phyloP scores from a whole-genome alignment of 2,888 invertebrate genomes.

The Pycnomerus fuliginosus region DNA sequence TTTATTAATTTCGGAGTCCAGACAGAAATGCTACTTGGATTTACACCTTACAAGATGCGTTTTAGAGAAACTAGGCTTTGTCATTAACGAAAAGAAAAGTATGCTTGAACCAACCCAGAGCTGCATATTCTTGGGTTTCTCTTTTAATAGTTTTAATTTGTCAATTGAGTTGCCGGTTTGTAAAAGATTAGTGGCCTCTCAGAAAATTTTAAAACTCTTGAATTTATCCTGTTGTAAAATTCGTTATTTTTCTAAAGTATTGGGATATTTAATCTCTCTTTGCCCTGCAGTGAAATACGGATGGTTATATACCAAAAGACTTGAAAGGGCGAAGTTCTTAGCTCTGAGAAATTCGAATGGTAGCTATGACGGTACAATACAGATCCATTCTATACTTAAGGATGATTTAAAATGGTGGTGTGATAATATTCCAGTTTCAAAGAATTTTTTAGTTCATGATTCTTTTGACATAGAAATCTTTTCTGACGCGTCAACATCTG shows the following conservation, averaged over 20 bases:
- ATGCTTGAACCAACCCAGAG: too few species aligned
- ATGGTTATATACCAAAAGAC: slow-evolving; percentile 9
- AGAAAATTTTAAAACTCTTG: neutral
- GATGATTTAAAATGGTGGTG: neutral
- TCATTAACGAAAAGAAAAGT: too few species aligned
- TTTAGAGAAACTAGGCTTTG: too few species aligned
- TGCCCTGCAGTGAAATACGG: slow-evolving; percentile 30
- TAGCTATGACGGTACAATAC: slow-evolving; percentile 6
- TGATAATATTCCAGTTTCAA: slow-evolving; percentile 3
- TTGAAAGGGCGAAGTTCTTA: slow-evolving; percentile 9
- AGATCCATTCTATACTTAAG: neutral
- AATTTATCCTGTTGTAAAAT: slow-evolving; percentile 8
- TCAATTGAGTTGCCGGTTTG: neutral
- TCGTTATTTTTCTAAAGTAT: slow-evolving; percentile 2
- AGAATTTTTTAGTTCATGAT: neutral
- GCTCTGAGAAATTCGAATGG: slow-evolving; percentile 1
- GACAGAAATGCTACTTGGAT: too few species aligned
- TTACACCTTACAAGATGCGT: too few species aligned
- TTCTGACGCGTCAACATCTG: slow-evolving; percentile 19
- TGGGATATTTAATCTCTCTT: slow-evolving; percentile 17
- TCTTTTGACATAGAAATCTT: slow-evolving; percentile 12
- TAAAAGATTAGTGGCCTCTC: neutral
- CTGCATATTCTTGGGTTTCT: slow-evolving; percentile 6
- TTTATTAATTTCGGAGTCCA: too few species aligned
- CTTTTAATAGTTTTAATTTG: slow-evolving; percentile 3